A percentile compares a stretch with the other conserved stretches of the same genome.
Evolutionary conservation across 2,888 invertebrate species (phyloP).

Genomic region (Panzeria rudis): DNA sequence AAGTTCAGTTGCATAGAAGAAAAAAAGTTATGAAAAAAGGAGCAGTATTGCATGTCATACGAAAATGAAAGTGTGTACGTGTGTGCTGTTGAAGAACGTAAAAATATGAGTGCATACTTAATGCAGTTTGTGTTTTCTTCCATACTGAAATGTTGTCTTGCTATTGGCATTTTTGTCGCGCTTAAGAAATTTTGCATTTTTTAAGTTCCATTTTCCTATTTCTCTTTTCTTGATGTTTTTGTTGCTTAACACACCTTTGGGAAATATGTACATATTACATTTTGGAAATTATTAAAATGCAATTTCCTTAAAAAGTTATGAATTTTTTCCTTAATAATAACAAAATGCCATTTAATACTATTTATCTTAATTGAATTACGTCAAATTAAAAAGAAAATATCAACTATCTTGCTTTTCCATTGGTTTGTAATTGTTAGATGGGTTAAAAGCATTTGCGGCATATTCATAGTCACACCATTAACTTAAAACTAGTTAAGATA

Average conservation of each 20-base stretch:
- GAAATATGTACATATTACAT: conserved; percentile 43
- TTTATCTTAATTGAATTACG: background rate
- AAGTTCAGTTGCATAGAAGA: conserved; percentile 7
- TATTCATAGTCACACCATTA: too few species aligned
- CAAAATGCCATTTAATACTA: conserved; percentile 6
- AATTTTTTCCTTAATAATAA: conserved; percentile 13
- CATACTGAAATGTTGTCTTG: conserved; percentile 26
- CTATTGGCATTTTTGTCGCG: conserved; percentile 52
- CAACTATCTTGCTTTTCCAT: too few species aligned
- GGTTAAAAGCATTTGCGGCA: background rate
- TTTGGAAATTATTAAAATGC: conserved; percentile 60
- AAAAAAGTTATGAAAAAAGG: background rate
- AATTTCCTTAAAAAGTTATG: conserved; percentile 55
- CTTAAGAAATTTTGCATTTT: conserved; percentile 24
- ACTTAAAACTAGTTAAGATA: too few species aligned
- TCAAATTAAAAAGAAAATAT: background rate
- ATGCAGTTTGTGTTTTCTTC: background rate
- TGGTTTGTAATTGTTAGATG: too few species aligned
- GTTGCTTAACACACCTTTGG: conserved; percentile 46
- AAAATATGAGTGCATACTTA: background rate
- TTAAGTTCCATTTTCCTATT: conserved; percentile 19
- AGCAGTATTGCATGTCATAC: conserved; percentile 12
- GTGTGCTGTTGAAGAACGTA: background rate
- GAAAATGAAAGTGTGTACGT: conserved; percentile 1
- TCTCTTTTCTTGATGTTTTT: conserved; percentile 9